A percentile compares a stretch with the other conserved stretches of the same genome.
These are phyloP conservation scores for Promerops cafer DNA, from an alignment of 2,113 vertebrate species.

Conservation along the genomic window DNA sequence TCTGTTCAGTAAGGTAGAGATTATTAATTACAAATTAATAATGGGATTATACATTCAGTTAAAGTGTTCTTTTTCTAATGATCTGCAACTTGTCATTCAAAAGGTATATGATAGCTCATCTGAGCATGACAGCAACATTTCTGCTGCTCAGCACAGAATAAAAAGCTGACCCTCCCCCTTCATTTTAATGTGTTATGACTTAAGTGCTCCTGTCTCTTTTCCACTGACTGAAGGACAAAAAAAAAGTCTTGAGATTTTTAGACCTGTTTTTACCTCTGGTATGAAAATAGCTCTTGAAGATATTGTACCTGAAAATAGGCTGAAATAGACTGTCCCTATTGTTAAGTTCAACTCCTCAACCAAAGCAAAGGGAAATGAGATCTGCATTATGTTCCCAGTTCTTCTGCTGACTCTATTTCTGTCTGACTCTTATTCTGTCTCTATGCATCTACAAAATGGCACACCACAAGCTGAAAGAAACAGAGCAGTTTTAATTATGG, in stretches of 20 bases:
- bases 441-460: neutral
- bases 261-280: slow-evolving; percentile 12
- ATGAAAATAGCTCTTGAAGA: slow-evolving; percentile 26
- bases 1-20: neutral
- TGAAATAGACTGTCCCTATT: slow-evolving; percentile 14
- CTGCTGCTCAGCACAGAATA: neutral
- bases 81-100: slow-evolving; percentile 20
- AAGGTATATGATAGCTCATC: slow-evolving; percentile 3
- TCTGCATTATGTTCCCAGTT: neutral
- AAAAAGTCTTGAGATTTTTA: neutral
- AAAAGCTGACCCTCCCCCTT: neutral
- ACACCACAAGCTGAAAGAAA: neutral
- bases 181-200: slow-evolving; percentile 49
- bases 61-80: slow-evolving; percentile 28
- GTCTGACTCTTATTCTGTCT: neutral
- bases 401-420: neutral
- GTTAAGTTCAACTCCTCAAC: neutral
- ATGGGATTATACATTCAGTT: slow-evolving; percentile 1
- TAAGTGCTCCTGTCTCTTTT: slow-evolving; percentile 32
- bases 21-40: slow-evolving; percentile 47
- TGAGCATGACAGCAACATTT: neutral
- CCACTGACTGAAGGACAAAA: neutral
- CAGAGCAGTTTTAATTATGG: neutral
- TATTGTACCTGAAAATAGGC: slow-evolving; percentile 12
- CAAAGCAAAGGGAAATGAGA: neutral